phyloP scores from a whole-genome alignment of 2,113 vertebrate species.

The Heteronetta atricapilla region DNA sequence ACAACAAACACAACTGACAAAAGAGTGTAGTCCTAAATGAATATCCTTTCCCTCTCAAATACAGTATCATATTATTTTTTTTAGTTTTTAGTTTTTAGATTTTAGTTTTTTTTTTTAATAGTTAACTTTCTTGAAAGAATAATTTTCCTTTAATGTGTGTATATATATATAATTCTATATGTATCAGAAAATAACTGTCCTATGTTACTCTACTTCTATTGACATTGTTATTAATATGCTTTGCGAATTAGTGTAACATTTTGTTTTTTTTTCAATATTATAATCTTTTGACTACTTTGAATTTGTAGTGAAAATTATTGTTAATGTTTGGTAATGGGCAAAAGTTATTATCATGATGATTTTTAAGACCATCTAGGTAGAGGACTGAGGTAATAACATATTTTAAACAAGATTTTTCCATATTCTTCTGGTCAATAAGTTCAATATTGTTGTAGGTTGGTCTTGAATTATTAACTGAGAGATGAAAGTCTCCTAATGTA shows the following conservation, averaged over 20 bases:
- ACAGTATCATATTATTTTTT: not conserved
- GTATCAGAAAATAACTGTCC: not conserved
- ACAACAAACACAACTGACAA: not conserved
- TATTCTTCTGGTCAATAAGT: not conserved
- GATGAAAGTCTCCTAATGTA: not conserved
- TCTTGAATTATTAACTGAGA: not conserved
- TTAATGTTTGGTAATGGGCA: not conserved
- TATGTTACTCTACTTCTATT: not conserved
- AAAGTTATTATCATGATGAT: not conserved
- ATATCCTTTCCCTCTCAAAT: not conserved
- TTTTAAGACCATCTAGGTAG: not conserved
- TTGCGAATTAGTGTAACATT: not conserved
- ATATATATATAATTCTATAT: not conserved
- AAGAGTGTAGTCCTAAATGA: not conserved
- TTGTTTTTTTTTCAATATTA: not conserved
- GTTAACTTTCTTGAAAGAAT: not conserved
- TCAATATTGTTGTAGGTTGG: not conserved
- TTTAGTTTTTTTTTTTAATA: not conserved
- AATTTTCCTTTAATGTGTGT: not conserved
- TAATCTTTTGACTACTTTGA: not conserved
- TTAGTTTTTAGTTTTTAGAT: not conserved
- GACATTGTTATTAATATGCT: not conserved
- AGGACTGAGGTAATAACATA: not conserved
- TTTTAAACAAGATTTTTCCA: not conserved
- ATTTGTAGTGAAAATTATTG: not conserved